Evolutionary conservation across 2,113 vertebrate genomes (phyloP).

Genomic region (Dasyornis broadbenti): DNA sequence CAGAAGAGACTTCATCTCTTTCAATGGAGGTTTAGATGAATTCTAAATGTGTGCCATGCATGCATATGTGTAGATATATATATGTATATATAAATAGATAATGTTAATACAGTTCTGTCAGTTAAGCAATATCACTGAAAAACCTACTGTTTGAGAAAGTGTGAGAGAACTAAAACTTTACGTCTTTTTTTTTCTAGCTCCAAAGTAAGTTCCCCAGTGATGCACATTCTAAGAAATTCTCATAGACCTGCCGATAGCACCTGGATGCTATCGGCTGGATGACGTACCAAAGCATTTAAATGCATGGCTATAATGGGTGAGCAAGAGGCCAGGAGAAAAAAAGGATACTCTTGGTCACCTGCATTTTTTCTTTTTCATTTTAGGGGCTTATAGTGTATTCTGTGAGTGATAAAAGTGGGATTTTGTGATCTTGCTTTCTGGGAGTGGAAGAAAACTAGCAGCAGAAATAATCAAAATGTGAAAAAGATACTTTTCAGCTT

Average conservation of each 20-base stretch:
- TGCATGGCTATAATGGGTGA: neutral
- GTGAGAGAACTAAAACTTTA: neutral
- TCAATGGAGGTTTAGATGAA: neutral
- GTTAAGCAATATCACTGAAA: neutral
- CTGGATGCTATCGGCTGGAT: neutral
- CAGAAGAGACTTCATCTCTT: neutral
- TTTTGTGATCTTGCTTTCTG: neutral
- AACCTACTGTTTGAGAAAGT: neutral
- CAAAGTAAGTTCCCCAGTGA: neutral
- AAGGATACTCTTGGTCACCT: neutral
- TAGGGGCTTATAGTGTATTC: neutral
- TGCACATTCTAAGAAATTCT: neutral
- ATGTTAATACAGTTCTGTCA: neutral
- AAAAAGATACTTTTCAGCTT: neutral
- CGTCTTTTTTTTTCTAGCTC: neutral
- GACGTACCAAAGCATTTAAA: neutral
- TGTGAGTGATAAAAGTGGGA: neutral
- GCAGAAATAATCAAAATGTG: neutral
- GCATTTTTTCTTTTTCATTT: slow-evolving; percentile 11
- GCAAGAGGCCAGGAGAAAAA: neutral
- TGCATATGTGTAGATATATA: neutral
- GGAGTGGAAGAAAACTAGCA: neutral
- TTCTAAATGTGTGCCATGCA: neutral
- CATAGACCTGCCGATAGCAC: neutral
- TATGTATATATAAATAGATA: neutral